phyloP scores from a whole-genome alignment of 30 jellyfish, hydroid and myxozoan genomes.

The Rhopilema esculentum region DNA sequence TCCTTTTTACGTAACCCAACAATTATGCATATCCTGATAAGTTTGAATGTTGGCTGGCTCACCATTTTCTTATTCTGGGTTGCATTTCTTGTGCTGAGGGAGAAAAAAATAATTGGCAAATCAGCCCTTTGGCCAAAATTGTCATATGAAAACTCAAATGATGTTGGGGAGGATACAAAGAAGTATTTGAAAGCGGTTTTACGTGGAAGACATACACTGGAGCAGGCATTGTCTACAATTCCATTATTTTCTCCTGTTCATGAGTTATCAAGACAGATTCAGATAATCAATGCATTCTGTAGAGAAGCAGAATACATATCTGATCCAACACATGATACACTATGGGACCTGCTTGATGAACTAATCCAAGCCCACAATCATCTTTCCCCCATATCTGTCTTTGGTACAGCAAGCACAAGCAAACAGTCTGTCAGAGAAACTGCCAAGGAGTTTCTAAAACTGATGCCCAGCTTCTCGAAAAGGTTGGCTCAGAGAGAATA shows the following conservation, averaged over 20 bases:
- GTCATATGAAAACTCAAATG: constrained; percentile 81
- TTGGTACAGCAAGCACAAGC: constrained; percentile 93
- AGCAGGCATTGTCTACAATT: constrained; percentile 77
- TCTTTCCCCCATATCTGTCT: constrained; percentile 84
- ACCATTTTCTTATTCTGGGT: constrained; percentile 72
- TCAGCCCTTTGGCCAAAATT: constrained; percentile 89
- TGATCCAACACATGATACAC: constrained; percentile 95
- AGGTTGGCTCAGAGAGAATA: constrained; percentile 90
- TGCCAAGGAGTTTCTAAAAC: constrained; percentile 81
- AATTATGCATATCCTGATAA: constrained; percentile 73
- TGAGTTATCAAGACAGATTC: constrained; percentile 88
- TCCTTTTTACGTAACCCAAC: constrained; percentile 92
- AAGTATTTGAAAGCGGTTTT: constrained; percentile 87
- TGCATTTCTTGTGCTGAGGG: constrained; percentile 60
- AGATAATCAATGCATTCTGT: constrained; percentile 91
- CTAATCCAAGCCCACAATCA: constrained; percentile 93
- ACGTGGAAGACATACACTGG: constrained; percentile 88
- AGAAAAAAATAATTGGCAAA: constrained; percentile 65
- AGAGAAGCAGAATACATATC: constrained; percentile 92
- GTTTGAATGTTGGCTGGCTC: constrained; percentile 83
- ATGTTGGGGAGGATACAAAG: constrained; percentile 88
- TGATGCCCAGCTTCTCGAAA: constrained; percentile 89
- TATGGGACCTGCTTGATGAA: constrained; percentile 96
- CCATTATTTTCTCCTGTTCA: constrained; percentile 96
- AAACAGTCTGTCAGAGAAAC: constrained; percentile 83